Percentiles rank a stretch among this genome's conserved stretches.
Evolutionary conservation across 1,140 invertebrate genomes (phyloP).

Genomic region (Vanessa atalanta): DNA sequence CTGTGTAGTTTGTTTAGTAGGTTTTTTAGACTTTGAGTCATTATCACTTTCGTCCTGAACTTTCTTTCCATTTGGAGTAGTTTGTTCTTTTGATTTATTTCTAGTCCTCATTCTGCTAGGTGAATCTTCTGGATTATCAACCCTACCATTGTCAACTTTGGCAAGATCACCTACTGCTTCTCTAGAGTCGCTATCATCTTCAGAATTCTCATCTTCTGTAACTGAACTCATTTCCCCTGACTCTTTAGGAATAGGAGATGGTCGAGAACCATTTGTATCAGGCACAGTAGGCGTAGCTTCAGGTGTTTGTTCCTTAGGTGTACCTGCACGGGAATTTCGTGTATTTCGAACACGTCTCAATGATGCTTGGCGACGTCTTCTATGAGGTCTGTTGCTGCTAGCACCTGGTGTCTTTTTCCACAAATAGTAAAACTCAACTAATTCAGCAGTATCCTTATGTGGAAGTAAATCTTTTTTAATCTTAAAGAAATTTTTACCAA

Average conservation of each 20-base stretch:
- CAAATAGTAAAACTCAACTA: constrained; percentile 99
- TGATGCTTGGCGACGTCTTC: constrained; percentile 93
- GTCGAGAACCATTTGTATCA: constrained; percentile 81
- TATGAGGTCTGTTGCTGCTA: constrained; percentile 94
- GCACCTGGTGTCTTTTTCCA: constrained; percentile 99
- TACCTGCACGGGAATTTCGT: constrained; percentile 84
- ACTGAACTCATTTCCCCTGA: constrained; percentile 92
- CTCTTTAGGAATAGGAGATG: constrained; percentile 83
- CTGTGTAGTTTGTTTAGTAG: constrained; percentile 67
- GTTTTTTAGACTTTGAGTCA: constrained; percentile 80
- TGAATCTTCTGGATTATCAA: constrained; percentile 89
- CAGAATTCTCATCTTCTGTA: constrained; percentile 95
- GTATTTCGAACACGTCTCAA: constrained; percentile 93
- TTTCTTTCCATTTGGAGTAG: constrained; percentile 83
- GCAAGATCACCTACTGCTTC: constrained; percentile 72
- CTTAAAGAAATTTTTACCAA: constrained; percentile 99
- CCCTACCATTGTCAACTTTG: constrained; percentile 73
- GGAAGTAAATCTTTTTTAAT: constrained; percentile 97
- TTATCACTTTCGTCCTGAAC: constrained; percentile 86
- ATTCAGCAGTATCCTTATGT: constrained; percentile 97
- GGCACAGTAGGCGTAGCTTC: constrained; percentile 76
- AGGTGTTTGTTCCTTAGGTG: constrained; percentile 83
- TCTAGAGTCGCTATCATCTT: constrained; percentile 94
- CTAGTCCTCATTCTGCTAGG: constrained; percentile 93
- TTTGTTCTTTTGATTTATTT: constrained; percentile 91